Base-by-base conservation (phyloP, 2,797 vertebrate species). In the Ataeniobius toweri region DNA sequence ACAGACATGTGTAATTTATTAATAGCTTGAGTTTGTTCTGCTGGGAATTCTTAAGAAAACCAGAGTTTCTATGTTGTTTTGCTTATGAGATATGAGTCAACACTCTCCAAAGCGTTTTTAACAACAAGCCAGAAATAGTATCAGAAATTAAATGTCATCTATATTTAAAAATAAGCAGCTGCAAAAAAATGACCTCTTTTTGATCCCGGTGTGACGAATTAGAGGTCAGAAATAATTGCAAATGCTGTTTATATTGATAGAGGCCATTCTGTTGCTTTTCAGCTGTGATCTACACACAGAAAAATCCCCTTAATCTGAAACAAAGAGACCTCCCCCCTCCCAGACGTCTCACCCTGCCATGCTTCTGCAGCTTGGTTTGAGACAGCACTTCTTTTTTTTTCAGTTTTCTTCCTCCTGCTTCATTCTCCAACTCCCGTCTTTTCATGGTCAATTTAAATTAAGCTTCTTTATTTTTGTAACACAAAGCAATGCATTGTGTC, bases 401-500 rank as follows among this genome's bases (percentile, higher is more conserved):
- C 24, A 41, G 28, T 74, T 36, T 56, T 58, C 73, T 74, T 79
- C 71, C 77, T 77, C 76, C 41, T 83, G 58, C 77, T 75, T 63
- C 12, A 24, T 67, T 71, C 14, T 80, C 79, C 28, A 26, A 8
- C 13, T 75, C 26, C 63, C 24, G 77, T 50, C 77, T 65, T 79
- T 80, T 77, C 75, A 79, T 1, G 48, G 71, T 83, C 65, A 67
- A 13, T 90, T 85, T 82, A 53, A 89, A 83, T 83, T 20, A 76
- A 70, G 61, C 78, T 18, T 74, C 26, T 76, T 6, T 80, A 26
- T 69, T 75, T 85, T 70, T 41, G 18, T 69, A 18, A 68, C 83
- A 80, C 78, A 78, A 82, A 89, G 82, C 80, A 78, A 36, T 76
- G 50, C 14, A 73, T 80, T 85, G 73, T 85, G 76, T 76, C 41